These are phyloP conservation scores for Hapalemur alaotrensis DNA, from an alignment of 2,797 vertebrate species.

Conservation along the genomic window DNA sequence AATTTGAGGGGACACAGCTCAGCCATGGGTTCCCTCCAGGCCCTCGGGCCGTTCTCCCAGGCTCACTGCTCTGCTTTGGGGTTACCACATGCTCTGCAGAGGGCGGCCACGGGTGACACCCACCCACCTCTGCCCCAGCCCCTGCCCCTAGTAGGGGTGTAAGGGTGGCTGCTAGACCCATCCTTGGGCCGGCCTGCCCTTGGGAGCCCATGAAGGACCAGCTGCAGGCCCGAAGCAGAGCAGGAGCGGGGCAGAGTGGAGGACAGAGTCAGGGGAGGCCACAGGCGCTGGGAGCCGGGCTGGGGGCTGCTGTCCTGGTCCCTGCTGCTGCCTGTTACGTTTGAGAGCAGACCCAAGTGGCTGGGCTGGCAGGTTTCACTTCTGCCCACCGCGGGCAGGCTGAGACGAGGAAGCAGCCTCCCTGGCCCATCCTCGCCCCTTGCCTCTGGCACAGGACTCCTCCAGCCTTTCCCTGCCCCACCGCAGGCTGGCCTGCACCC, in stretches of 20 bases:
- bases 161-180: background rate
- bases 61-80: background rate
- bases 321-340: rapidly evolving
- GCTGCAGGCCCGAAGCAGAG: background rate
- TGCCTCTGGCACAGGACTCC: background rate
- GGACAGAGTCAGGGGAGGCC: background rate
- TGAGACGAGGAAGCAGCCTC: background rate
- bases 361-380: background rate
- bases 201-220: background rate
- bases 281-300: background rate
- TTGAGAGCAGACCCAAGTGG: background rate
- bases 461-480: background rate
- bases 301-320: background rate
- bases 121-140: no score
- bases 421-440: rapidly evolving
- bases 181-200: background rate
- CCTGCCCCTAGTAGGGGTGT: background rate
- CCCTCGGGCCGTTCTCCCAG: background rate
- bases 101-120: background rate
- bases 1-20: background rate
- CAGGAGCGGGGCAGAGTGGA: background rate
- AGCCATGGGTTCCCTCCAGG: background rate
- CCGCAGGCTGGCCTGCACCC: background rate
- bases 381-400: background rate
- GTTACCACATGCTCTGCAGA: background rate